These are phyloP conservation scores for Dendroctonus ponderosae DNA, from an alignment of 1,140 invertebrate species.

Conservation along the genomic window DNA sequence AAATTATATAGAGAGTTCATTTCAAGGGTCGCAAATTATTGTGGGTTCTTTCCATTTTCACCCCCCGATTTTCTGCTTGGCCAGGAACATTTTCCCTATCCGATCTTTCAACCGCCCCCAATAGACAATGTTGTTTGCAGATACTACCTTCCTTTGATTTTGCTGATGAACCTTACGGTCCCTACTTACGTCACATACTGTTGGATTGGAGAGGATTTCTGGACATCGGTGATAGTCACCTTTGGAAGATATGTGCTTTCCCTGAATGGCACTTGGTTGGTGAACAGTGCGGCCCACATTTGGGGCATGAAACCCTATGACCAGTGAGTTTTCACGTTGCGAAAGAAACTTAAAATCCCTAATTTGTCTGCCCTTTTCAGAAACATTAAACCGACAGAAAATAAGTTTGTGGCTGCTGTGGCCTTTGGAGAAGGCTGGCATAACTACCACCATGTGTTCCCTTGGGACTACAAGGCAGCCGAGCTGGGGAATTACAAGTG, in stretches of 20 bases:
- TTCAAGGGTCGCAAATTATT: too few species aligned
- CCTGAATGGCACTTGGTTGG: constrained; percentile 74
- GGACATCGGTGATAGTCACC: constrained; percentile 54
- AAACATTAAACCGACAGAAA: constrained; percentile 61
- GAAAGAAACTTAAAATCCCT: not conserved
- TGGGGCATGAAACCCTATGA: constrained; percentile 75
- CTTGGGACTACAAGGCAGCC: constrained; percentile 70
- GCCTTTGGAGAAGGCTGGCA: constrained; percentile 69
- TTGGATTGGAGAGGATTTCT: constrained; percentile 55
- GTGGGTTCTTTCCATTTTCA: too few species aligned
- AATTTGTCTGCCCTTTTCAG: not conserved
- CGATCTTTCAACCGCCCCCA: too few species aligned
- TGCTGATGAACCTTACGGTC: constrained; percentile 69
- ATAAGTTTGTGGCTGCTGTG: constrained; percentile 57
- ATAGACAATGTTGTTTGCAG: constrained; percentile 49
- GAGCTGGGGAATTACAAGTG: constrained; percentile 58
- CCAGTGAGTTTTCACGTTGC: constrained; percentile 53
- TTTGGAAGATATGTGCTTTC: constrained; percentile 63
- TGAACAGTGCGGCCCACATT: constrained; percentile 76
- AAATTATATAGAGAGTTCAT: too few species aligned
- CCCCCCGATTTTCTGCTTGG: too few species aligned
- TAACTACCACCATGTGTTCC: constrained; percentile 78
- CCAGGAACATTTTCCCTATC: too few species aligned
- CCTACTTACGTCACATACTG: constrained; percentile 72
- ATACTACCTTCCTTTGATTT: constrained; percentile 69